These are phyloP conservation scores for Piprites chloris DNA, from an alignment of 2,113 vertebrate species.

Conservation along the genomic window DNA sequence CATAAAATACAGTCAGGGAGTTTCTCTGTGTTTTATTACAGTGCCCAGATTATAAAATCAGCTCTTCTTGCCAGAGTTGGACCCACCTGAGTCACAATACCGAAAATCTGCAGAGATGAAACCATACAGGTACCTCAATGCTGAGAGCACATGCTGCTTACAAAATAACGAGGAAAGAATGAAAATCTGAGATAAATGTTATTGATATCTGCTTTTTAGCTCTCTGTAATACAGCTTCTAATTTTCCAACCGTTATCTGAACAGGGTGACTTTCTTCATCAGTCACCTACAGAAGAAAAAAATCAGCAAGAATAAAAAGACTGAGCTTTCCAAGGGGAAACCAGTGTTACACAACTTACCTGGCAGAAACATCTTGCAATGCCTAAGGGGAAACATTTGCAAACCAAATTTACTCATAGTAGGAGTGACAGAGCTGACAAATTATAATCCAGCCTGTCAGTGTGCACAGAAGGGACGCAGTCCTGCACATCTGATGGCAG, in stretches of 20 bases:
- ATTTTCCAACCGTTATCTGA: conserved; percentile 32
- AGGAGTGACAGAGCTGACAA: not conserved
- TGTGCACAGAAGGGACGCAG: not conserved
- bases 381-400: not conserved
- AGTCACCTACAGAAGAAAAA: not conserved
- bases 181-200: not conserved
- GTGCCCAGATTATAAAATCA: not conserved
- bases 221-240: not conserved
- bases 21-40: not conserved
- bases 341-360: not conserved
- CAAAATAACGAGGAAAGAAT: not conserved
- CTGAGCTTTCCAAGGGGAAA: not conserved
- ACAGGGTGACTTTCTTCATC: conserved; percentile 10
- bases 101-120: not conserved
- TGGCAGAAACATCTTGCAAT: not conserved
- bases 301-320: not conserved
- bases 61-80: not conserved
- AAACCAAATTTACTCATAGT: not conserved
- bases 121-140: not conserved
- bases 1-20: not conserved
- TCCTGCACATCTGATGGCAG: not conserved
- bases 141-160: not conserved
- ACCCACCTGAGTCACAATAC: not conserved
- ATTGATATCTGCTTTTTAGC: not conserved
- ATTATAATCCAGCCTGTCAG: not conserved